phyloP scores from a whole-genome alignment of 30 jellyfish, hydroid and myxozoan genomes.

The Cassiopea xamachana region DNA sequence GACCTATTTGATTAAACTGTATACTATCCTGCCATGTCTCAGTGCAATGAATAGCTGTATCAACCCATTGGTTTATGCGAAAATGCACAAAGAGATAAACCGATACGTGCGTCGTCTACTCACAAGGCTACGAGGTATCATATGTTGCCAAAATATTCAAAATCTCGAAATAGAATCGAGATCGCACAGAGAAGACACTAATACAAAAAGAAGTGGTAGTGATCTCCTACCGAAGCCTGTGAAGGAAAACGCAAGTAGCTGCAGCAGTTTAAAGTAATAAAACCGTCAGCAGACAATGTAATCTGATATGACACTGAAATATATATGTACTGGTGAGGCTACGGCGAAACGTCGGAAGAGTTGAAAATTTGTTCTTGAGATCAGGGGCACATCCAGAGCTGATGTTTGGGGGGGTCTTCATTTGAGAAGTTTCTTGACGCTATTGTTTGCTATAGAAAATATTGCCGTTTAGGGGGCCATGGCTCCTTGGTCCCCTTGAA shows the following conservation, averaged over 20 bases:
- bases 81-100: conserved; percentile 63
- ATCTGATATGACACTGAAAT: too few species aligned
- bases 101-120: conserved; percentile 21
- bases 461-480: too few species aligned
- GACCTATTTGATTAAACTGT: neutral
- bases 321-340: too few species aligned
- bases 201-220: neutral
- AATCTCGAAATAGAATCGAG: neutral
- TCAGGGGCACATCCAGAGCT: too few species aligned
- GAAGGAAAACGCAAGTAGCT: neutral
- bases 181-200: neutral
- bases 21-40: conserved; percentile 52
- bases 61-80: conserved; percentile 68
- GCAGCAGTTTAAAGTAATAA: neutral
- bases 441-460: too few species aligned
- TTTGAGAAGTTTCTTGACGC: too few species aligned
- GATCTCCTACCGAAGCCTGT: neutral
- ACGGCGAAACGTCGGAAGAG: too few species aligned
- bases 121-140: neutral
- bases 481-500: too few species aligned
- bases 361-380: too few species aligned
- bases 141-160: neutral
- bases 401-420: too few species aligned
- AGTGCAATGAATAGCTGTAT: conserved; percentile 71
- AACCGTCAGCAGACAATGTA: neutral